A percentile compares a stretch with the other conserved stretches of the same genome.
These are phyloP conservation scores for Allygus modestus DNA, from an alignment of 2,888 invertebrate species.

Conservation along the genomic window DNA sequence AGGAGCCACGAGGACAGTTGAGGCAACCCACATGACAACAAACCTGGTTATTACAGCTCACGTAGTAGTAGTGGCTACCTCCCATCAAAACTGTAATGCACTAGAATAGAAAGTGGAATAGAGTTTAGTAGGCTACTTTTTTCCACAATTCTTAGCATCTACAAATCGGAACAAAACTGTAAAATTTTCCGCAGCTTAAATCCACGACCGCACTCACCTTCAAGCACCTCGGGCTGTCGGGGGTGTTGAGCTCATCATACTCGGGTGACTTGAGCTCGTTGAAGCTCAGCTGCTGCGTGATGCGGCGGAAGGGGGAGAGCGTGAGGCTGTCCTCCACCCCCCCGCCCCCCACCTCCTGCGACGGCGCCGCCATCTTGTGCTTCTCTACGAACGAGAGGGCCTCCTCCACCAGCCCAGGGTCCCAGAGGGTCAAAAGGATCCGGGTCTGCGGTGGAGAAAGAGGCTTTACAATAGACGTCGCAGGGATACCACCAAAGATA, in stretches of 20 bases:
- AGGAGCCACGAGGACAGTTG: no score
- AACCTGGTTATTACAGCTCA: no score
- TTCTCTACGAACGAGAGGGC: conserved; percentile 90
- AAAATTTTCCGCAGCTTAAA: no score
- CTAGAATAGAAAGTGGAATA: no score
- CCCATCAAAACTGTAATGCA: no score
- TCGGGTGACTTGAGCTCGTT: conserved; percentile 84
- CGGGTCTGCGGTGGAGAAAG: conserved; percentile 77
- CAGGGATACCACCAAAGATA: no score
- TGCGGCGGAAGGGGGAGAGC: conserved; percentile 85
- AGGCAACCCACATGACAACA: no score
- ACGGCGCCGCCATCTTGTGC: conserved; percentile 79
- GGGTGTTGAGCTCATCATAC: conserved; percentile 84
- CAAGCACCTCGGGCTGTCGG: conserved; percentile 77
- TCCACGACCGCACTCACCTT: conserved; percentile 29
- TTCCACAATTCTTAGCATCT: no score
- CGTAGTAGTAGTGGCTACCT: no score
- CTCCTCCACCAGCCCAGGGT: conserved; percentile 90
- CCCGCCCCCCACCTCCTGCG: conserved; percentile 61
- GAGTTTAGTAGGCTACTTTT: no score
- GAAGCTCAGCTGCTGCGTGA: conserved; percentile 87
- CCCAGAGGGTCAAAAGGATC: conserved; percentile 90
- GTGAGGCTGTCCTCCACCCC: conserved; percentile 71
- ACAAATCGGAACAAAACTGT: no score
- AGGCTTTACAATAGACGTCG: conserved; percentile 51